Conservation (phyloP, 2,888 invertebrate species). For the Tenthredo scrophulariae region DNA sequence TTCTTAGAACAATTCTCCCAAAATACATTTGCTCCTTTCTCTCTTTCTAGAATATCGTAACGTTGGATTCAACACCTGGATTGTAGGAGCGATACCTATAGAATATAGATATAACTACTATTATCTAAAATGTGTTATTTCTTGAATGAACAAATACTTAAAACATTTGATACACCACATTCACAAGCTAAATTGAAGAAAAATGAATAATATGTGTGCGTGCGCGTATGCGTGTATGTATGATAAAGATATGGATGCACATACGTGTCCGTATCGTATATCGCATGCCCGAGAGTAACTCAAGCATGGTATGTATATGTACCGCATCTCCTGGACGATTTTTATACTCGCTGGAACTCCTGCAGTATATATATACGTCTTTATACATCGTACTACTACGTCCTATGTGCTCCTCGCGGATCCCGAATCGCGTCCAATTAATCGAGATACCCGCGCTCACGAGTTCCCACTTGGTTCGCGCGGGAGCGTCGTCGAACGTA, state of each 20-base stretch:
- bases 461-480: constrained; percentile 43
- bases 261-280: not conserved
- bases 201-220: not conserved
- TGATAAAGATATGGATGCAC: not conserved
- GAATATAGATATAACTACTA: too few relatives aligned
- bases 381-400: not conserved
- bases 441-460: constrained; percentile 24
- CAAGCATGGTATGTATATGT: too few relatives aligned
- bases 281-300: too few relatives aligned
- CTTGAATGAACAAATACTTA: too few relatives aligned
- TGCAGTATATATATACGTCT: not conserved
- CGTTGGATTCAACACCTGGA: too few relatives aligned
- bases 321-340: too few relatives aligned
- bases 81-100: too few relatives aligned
- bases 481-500: constrained; percentile 37
- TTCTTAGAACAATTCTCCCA: too few relatives aligned
- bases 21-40: too few relatives aligned
- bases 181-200: not conserved
- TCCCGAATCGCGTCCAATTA: constrained; percentile 47
- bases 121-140: too few relatives aligned
- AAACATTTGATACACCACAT: not conserved
- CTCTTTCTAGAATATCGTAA: too few relatives aligned
- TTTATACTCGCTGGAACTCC: too few relatives aligned
- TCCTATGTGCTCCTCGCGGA: not conserved
- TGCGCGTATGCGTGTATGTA: not conserved